Evolutionary conservation across 2,888 invertebrate genomes (phyloP), one percentile per base, ranked within the genome.

Genomic region (Linnaemya tessellans): DNA sequence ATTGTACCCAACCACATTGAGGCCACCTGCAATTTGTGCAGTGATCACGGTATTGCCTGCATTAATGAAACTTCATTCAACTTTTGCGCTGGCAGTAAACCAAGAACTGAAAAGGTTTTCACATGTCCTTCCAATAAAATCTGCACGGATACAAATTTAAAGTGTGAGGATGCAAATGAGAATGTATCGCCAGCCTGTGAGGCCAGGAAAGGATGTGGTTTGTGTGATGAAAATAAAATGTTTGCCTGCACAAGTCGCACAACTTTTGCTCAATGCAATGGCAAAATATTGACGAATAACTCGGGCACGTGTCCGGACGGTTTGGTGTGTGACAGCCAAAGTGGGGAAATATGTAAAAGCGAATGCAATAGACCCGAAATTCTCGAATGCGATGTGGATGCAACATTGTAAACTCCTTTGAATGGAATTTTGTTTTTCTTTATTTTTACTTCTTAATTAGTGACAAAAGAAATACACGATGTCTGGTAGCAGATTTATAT

Each of bases 181-280:
- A 64, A 62, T 0, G 1, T 9, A 0, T 0, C 30, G 0, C 79
- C 89, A 1, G 79, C 83, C 25, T 90, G 90, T 68, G 20, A 49
- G 25, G 10, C 54, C 2, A 0, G 0, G 0, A 3, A 10, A 0
- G 38, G 80, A 9, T 91, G 91, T 74, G 77, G 84, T 0, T 2
- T 51, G 15, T 91, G 91, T 75, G 71, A 86, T n/a, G 88, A 51
- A 7, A 5, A 0, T 0, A 70, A 65, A 4, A 20, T 88, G 20
- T 91, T 91, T 77, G 85, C 89, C 38, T 91, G 90, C 83, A 90
- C 89, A 54, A 90, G 90, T 60, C 87, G 88, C 65, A 89, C 87
- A 4, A 81, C 84, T 13, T 90, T 88, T 70, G 88, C 80, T 5
- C 80, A 84, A 86, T 91, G 90, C 78, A 9, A 88, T n/a, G 87